Percentiles rank a stretch among this genome's conserved stretches.
phyloP scores from a whole-genome alignment of 2,113 vertebrate species.

The Rhadina sibilatrix region DNA sequence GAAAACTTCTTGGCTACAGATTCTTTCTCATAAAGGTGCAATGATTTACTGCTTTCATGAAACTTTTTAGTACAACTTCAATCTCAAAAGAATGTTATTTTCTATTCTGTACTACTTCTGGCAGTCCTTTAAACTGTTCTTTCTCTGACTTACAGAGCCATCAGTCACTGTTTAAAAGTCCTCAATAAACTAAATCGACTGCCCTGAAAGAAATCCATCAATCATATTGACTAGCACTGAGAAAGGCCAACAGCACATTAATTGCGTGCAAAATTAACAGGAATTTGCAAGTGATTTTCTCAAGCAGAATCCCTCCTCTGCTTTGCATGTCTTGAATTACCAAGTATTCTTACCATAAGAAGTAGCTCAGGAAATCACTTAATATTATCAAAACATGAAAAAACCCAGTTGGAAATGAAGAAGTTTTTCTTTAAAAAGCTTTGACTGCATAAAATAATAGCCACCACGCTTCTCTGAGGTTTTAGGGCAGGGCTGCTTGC shows the following conservation, averaged over 20 bases:
- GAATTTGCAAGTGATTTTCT: slow-evolving; percentile 21
- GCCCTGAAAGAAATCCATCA: slow-evolving; percentile 16
- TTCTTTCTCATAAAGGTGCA: not conserved
- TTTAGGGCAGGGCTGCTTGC: not conserved
- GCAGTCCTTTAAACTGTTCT: not conserved
- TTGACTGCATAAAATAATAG: not conserved
- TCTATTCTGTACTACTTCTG: slow-evolving; percentile 1
- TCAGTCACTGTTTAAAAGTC: slow-evolving; percentile 31
- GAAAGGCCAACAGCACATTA: not conserved
- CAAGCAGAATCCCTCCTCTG: not conserved
- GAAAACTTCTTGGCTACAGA: not conserved
- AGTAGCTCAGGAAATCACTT: slow-evolving; percentile 29
- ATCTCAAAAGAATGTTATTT: slow-evolving; percentile 3
- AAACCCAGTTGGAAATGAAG: not conserved
- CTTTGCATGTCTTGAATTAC: not conserved
- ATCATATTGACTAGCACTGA: slow-evolving; percentile 11
- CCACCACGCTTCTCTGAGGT: not conserved
- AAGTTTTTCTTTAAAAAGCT: slow-evolving; percentile 27
- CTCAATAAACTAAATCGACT: slow-evolving; percentile 20
- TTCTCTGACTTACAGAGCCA: not conserved
- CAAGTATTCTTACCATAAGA: not conserved
- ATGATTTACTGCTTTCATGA: not conserved
- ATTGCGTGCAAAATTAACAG: not conserved
- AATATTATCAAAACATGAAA: slow-evolving; percentile 34
- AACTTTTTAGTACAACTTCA: not conserved